Evolutionary conservation across 2,888 invertebrate genomes (phyloP).

Genomic region (Ennomos erosarius): DNA sequence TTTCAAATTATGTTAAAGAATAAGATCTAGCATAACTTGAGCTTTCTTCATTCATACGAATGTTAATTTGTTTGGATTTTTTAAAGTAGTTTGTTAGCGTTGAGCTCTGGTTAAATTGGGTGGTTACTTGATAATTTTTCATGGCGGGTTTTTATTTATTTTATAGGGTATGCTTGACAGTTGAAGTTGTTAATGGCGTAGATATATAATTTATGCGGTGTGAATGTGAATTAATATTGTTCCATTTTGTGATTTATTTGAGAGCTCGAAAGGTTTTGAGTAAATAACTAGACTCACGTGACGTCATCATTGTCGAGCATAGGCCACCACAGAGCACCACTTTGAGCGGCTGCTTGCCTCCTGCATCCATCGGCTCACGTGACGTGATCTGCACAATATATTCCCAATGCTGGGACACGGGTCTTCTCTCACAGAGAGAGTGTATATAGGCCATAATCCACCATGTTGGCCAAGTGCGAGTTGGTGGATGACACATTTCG

Average conservation of each 20-base stretch:
- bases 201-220: constrained; percentile 35
- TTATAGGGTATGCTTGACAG: constrained; percentile 42
- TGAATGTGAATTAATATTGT: constrained; percentile 29
- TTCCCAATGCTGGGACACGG: too few relatives aligned
- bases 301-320: too few relatives aligned
- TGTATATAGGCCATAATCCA: too few relatives aligned
- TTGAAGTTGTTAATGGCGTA: constrained; percentile 41
- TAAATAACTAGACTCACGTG: too few relatives aligned
- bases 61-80: constrained; percentile 25
- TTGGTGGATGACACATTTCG: too few relatives aligned
- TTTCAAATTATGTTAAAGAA: constrained; percentile 41
- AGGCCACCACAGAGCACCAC: too few relatives aligned
- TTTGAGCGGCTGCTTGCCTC: too few relatives aligned
- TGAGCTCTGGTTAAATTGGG: constrained; percentile 15
- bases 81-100: constrained; percentile 5
- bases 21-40: constrained; percentile 39
- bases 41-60: constrained; percentile 35
- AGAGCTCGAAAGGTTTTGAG: neutral
- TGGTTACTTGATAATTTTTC: constrained; percentile 37
- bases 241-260: constrained; percentile 20
- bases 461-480: too few relatives aligned
- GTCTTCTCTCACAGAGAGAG: too few relatives aligned
- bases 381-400: too few relatives aligned
- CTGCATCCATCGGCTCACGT: too few relatives aligned
- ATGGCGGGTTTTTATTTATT: constrained; percentile 40